phyloP scores from a whole-genome alignment of 2,888 invertebrate genomes.

The Tanypteryx hageni region DNA sequence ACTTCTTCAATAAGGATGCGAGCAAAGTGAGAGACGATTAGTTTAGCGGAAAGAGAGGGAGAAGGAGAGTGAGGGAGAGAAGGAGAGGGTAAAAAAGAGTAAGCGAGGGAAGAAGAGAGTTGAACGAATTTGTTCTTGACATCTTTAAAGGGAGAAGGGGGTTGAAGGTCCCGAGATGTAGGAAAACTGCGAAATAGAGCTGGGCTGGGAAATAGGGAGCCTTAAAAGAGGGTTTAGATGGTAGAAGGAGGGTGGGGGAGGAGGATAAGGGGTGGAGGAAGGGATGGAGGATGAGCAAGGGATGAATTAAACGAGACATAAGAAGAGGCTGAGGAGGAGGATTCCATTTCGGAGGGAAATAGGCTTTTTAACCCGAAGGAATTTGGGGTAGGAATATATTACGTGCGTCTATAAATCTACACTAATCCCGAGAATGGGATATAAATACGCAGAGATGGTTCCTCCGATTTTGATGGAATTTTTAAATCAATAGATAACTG shows the following conservation, averaged over 20 bases:
- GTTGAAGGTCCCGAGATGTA: background rate
- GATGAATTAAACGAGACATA: too few relatives aligned
- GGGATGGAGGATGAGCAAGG: too few relatives aligned
- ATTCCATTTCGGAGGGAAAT: too few relatives aligned
- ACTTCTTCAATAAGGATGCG: slow-evolving; percentile 17
- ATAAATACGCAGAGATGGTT: too few relatives aligned
- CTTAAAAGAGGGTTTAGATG: background rate
- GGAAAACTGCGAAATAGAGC: background rate
- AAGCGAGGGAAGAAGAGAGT: background rate
- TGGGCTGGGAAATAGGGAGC: background rate
- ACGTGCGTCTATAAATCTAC: too few relatives aligned
- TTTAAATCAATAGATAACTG: too few relatives aligned
- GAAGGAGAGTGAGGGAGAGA: background rate
- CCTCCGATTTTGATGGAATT: too few relatives aligned
- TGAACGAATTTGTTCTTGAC: background rate
- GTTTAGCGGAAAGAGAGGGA: background rate
- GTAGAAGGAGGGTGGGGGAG: background rate
- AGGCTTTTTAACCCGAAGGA: too few relatives aligned
- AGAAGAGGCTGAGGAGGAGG: too few relatives aligned
- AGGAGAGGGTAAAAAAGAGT: too few relatives aligned
- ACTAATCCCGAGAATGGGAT: too few relatives aligned
- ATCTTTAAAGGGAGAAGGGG: background rate
- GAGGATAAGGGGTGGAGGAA: background rate
- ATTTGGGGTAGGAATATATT: too few relatives aligned
- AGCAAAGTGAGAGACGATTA: slow-evolving; percentile 10